These are phyloP conservation scores for Coluber constrictor DNA, from an alignment of 2,797 vertebrate genomes.

Conservation along the genomic window DNA sequence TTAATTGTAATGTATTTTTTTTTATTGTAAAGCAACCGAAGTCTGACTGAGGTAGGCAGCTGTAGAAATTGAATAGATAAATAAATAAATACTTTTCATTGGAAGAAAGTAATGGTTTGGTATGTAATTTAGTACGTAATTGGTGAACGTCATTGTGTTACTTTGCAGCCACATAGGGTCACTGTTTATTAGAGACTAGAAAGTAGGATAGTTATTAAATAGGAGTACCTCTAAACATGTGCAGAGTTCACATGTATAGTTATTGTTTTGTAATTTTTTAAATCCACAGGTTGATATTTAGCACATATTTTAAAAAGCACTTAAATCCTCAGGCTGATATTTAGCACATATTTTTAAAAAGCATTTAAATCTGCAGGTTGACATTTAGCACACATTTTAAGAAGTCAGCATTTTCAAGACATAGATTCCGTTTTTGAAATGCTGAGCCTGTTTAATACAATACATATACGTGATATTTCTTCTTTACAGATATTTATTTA, in stretches of 20 bases:
- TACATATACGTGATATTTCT: neutral
- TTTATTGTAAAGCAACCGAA: neutral
- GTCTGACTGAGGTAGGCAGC: neutral
- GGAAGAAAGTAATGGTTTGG: neutral
- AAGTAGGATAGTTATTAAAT: neutral
- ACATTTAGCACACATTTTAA: neutral
- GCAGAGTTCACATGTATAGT: neutral
- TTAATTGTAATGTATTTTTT: neutral
- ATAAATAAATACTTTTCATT: neutral
- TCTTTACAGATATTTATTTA: neutral
- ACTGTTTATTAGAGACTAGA: neutral
- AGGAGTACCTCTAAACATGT: neutral
- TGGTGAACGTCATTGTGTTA: neutral
- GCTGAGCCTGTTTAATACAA: neutral
- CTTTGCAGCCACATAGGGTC: neutral
- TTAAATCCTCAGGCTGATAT: neutral
- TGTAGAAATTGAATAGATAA: neutral
- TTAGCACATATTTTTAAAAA: neutral
- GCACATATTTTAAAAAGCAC: too few species aligned
- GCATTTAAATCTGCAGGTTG: neutral
- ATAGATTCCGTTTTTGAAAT: neutral
- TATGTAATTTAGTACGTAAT: neutral
- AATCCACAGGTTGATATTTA: neutral
- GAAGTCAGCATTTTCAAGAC: neutral
- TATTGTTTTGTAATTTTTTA: neutral